Base-by-base conservation (phyloP, 2,888 invertebrate genomes). In the Caenorhabditis zanzibari region DNA sequence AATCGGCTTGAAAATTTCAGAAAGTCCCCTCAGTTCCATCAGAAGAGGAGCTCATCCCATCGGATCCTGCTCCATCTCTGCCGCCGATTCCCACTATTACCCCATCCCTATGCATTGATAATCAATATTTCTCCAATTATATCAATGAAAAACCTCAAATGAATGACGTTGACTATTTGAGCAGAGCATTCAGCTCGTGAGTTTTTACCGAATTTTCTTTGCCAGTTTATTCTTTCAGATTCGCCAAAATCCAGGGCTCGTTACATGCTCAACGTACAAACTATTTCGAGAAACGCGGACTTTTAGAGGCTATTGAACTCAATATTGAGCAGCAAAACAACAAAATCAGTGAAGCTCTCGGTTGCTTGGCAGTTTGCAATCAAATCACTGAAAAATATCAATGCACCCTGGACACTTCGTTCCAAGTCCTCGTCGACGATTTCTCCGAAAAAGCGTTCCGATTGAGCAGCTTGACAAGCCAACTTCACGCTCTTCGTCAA, bases 311-410 rank as follows among this genome's bases (percentile, higher is more conserved):
- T 0, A 77, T 82, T 16, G 76, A 82, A 32, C 19, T 77, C 77
- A 82, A 82, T 26, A 82, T 82, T 24, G 54, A 77, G n/a, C 82
- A 82, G 38, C 82, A 82, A 28, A 74, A 73, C 26, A 72, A 26
- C 12, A 77, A 69, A 35, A 82, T 82, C 16, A 74, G 79, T 28
- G 73, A 82, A 35, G 73, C 82, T 2, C 28, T 82, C 12, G 82
- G 79, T n/a, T 82, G 82, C 56, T 16, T 82, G 35, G 52, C 73
- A 9, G 74, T 82, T 58, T 82, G 82, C 49, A 79, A 82, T n/a
- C 49, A 79, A 12, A 74, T 82, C 14, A 74, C 77, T 7, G 64
- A 82, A 26, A 82, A 79, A 68, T 82, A 82, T 56, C 75, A 82
- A 14, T 77, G 82, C 54, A 41, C 68, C n/a, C 49, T 82, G 38